Percentiles rank a stretch among this genome's conserved stretches.
Conservation (phyloP, 2,888 invertebrate species). For the Ectobius pallidus region DNA sequence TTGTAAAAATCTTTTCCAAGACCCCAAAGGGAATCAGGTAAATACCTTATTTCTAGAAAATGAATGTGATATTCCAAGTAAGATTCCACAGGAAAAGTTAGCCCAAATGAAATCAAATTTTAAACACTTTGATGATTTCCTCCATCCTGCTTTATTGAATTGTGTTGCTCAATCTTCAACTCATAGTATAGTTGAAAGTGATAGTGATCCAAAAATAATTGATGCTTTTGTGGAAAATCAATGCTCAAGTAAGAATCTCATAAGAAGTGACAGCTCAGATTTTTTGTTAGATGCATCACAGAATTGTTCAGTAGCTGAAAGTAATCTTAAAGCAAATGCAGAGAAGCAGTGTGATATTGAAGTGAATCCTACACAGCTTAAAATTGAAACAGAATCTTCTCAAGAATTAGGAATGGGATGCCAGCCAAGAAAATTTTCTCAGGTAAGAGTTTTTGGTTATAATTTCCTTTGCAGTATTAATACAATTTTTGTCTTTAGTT, state of each 20-base stretch:
- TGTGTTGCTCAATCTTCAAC: too few species aligned
- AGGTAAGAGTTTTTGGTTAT: neutral
- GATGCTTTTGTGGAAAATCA: neutral
- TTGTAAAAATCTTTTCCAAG: too few species aligned
- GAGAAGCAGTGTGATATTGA: neutral
- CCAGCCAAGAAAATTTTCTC: neutral
- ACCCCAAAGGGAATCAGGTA: too few species aligned
- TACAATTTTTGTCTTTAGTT: too few species aligned
- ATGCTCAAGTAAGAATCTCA: neutral
- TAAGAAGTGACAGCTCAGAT: neutral
- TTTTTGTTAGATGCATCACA: neutral
- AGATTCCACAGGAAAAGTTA: too few species aligned
- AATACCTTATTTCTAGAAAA: too few species aligned
- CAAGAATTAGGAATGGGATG: neutral
- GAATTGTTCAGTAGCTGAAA: neutral
- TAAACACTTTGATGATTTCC: too few species aligned
- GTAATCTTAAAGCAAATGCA: neutral
- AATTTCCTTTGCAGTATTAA: neutral
- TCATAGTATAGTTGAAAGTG: too few species aligned
- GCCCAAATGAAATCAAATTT: too few species aligned
- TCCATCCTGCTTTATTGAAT: too few species aligned
- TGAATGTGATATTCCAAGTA: too few species aligned
- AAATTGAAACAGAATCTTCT: neutral
- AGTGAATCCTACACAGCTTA: neutral
- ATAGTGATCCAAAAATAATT: too few species aligned